Evolutionary conservation across 2,888 invertebrate species (phyloP).

Genomic region (Lasius fuliginosus): DNA sequence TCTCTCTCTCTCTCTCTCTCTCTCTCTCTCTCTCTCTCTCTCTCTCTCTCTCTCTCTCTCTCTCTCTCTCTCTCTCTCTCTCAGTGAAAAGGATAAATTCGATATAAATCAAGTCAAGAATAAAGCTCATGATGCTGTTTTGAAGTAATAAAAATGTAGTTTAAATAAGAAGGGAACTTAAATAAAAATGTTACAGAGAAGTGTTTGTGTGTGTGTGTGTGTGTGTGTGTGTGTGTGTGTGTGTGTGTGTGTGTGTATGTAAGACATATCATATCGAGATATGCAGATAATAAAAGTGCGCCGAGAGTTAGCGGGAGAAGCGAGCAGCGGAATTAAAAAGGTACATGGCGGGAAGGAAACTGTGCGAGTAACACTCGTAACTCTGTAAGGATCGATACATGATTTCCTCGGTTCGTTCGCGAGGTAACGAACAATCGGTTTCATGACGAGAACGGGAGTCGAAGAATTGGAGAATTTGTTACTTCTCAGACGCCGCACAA

Average conservation of each 20-base stretch:
- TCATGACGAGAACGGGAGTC: constrained; percentile 17
- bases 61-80: too few relatives aligned
- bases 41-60: too few relatives aligned
- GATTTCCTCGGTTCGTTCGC: constrained; percentile 43
- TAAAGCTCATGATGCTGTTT: constrained; percentile 13
- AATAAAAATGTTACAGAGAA: background rate
- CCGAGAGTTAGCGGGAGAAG: background rate
- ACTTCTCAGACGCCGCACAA: constrained; percentile 45
- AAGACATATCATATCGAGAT: background rate
- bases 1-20: too few relatives aligned
- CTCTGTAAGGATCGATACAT: constrained; percentile 43
- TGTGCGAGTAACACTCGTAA: background rate
- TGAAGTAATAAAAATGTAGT: background rate
- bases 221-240: background rate
- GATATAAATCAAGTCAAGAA: background rate
- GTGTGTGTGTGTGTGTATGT: background rate
- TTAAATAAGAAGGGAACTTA: constrained; percentile 5
- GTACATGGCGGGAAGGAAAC: background rate
- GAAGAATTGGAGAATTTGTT: constrained; percentile 52
- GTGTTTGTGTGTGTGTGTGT: background rate
- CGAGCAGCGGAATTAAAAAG: constrained; percentile 27
- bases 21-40: too few relatives aligned
- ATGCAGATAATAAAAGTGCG: constrained; percentile 2
- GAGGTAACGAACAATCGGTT: constrained; percentile 52
- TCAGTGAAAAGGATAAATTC: background rate